A percentile compares a stretch with the other conserved stretches of the same genome.
These are phyloP conservation scores for Phlogophora meticulosa DNA, from an alignment of 2,888 invertebrate genomes.

Conservation along the genomic window DNA sequence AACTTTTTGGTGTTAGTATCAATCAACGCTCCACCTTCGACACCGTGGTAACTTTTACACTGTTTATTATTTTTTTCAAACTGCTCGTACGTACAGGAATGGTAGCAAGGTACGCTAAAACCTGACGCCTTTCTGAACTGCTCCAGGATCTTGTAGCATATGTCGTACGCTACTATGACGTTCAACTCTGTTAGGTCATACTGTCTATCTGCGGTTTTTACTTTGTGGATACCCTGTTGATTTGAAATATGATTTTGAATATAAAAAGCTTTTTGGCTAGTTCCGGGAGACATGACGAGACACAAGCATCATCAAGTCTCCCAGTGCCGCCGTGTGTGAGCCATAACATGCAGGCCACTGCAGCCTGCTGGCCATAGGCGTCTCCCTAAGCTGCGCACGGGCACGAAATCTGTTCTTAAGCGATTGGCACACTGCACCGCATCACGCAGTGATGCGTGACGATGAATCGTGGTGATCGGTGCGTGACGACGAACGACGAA, in stretches of 20 bases:
- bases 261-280: no score
- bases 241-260: background rate
- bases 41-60: constrained; percentile 75
- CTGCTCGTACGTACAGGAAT: constrained; percentile 71
- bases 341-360: no score
- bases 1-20: constrained; percentile 67
- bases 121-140: constrained; percentile 54
- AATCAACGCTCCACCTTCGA: constrained; percentile 77
- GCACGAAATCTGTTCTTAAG: no score
- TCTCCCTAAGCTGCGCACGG: no score
- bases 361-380: no score
- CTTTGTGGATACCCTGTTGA: constrained; percentile 65
- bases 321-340: no score
- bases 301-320: no score
- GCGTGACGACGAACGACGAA: no score
- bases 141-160: constrained; percentile 73
- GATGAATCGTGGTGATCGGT: no score
- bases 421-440: no score
- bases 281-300: no score
- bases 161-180: constrained; percentile 66
- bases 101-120: constrained; percentile 79
- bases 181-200: constrained; percentile 71
- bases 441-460: no score
- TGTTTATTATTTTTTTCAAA: constrained; percentile 37
- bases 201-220: constrained; percentile 49